A percentile compares a stretch with the other conserved stretches of the same genome.
Conservation (phyloP, 2,113 vertebrate species). For the Lepus europaeus region DNA sequence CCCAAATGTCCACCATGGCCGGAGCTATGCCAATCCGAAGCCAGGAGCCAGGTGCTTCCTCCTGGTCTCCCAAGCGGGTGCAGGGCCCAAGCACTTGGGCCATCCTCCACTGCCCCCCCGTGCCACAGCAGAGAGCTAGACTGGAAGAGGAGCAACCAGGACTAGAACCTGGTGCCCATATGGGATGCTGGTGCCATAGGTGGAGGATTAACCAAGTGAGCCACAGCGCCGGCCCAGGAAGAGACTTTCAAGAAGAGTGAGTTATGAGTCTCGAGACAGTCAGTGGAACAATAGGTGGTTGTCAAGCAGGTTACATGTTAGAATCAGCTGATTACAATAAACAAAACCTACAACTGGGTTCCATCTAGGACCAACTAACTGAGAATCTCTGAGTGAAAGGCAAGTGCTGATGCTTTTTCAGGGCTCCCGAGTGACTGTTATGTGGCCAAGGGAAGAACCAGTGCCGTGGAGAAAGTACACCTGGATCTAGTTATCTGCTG, state of each 20-base stretch:
- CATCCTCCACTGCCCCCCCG: no score
- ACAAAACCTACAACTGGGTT: background rate
- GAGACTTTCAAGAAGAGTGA: background rate
- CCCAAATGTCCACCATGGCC: no score
- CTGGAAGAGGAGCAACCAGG: no score
- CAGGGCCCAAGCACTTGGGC: no score
- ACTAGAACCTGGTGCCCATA: no score
- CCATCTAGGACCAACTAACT: background rate
- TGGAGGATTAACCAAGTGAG: no score
- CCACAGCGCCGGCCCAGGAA: background rate
- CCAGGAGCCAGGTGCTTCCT: no score
- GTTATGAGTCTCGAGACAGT: background rate
- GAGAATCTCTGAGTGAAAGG: background rate
- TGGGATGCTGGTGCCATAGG: no score
- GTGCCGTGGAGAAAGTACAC: background rate
- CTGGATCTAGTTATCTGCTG: background rate
- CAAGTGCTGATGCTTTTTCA: background rate
- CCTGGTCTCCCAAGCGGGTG: no score
- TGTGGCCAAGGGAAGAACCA: background rate
- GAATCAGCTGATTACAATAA: background rate
- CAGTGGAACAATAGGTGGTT: background rate
- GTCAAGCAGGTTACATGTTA: background rate
- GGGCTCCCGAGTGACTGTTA: background rate
- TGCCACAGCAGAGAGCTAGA: no score
- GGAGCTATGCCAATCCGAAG: no score